These are phyloP conservation scores for Ceuthmochares aereus DNA, from an alignment of 2,113 vertebrate species.

Conservation along the genomic window DNA sequence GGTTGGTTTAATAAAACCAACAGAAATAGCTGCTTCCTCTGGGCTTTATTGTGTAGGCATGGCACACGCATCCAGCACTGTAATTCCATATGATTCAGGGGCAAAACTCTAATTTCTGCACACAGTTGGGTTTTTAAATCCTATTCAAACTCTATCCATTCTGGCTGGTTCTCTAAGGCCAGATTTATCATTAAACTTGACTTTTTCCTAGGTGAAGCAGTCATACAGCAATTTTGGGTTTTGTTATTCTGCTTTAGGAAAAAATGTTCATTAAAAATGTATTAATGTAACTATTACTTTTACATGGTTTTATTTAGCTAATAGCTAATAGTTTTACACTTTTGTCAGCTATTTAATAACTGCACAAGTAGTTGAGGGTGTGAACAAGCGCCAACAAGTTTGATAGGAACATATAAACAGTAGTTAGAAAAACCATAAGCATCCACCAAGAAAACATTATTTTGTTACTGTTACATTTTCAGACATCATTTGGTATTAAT, in stretches of 20 bases:
- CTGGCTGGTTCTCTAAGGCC: constrained; percentile 89
- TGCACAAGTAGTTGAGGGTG: constrained; percentile 62
- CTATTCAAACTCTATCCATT: constrained; percentile 94
- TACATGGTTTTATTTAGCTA: constrained; percentile 74
- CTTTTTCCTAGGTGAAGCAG: constrained; percentile 82
- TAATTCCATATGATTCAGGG: constrained; percentile 99
- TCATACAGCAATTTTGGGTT: constrained; percentile 78
- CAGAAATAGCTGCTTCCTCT: constrained; percentile 99
- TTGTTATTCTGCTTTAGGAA: constrained; percentile 73
- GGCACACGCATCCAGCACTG: constrained; percentile 96
- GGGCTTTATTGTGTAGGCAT: constrained; percentile 98
- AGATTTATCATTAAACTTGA: constrained; percentile 96
- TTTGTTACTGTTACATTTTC: constrained; percentile 71
- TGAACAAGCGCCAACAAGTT: constrained; percentile 75
- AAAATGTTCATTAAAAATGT: constrained; percentile 81
- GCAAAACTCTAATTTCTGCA: constrained; percentile 99
- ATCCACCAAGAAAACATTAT: constrained; percentile 75
- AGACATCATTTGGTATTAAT: constrained; percentile 51
- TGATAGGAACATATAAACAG: constrained; percentile 74
- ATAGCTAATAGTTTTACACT: constrained; percentile 77
- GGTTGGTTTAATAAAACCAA: constrained; percentile 99
- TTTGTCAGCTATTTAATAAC: constrained; percentile 77
- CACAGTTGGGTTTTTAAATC: constrained; percentile 99
- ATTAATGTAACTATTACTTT: constrained; percentile 82
- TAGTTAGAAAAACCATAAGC: constrained; percentile 73